Base-by-base conservation (phyloP, 2,113 vertebrate species). In the Arenaria interpres region DNA sequence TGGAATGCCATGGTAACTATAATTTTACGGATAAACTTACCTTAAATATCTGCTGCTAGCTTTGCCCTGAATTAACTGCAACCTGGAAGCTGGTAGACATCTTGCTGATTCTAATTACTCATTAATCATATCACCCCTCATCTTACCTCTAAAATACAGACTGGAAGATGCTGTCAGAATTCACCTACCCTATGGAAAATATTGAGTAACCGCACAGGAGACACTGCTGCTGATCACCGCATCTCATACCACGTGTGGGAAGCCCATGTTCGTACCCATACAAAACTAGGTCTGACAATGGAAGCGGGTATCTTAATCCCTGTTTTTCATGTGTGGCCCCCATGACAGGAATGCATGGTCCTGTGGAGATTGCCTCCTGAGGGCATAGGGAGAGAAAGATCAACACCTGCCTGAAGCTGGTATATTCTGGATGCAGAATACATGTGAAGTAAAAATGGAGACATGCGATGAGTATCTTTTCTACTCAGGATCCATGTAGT, bases 1-100 rank as follows among this genome's bases (percentile, higher is more conserved):
- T 89, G 53, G 95, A 95, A 96, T 94, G 69, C 71, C 91, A 82
- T 27, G 48, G 73, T 68, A 91, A 81, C 89, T 91, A 66, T 57
- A 79, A 93, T 82, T 75, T 94, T 72, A 62, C 45, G 27, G 81
- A 60, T 85, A 96, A 93, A 87, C 14, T 72, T 92, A 63, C 24
- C 48, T 66, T 85, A 68, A 82, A 69, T 72, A 79, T 60, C 73
- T 89, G 73, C 89, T 85, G 46, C 19, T 84, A 68, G 10, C 35
- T 89, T 85, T 57, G 84, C 45, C 45, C 66, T 73, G 48, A 79
- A 88, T 78, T 66, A 88, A 6, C 53, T 81, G 43, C 51, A 81
- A 12, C 35, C 35, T 9, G 9, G 25, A 92, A 89, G 27, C 60
- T 75, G 37, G 22, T n/a, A 87, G 71, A 27, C 5, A 20, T 69